Evolutionary conservation across 2,113 vertebrate species (phyloP).

Genomic region (Phycodurus eques): DNA sequence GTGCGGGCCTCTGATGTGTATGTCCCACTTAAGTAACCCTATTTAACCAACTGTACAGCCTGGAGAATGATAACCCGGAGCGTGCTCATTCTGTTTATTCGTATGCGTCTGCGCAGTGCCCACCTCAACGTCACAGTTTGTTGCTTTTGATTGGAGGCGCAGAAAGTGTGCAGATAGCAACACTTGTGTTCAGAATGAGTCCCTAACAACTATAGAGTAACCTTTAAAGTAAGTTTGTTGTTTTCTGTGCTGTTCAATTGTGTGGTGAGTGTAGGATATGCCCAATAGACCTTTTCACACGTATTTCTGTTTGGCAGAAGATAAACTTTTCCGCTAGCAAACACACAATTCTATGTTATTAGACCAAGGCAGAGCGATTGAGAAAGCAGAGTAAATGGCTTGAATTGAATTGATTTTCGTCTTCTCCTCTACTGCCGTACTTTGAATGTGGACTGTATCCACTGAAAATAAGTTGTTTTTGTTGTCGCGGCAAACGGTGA

Average conservation of each 20-base stretch:
- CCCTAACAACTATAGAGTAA: not conserved
- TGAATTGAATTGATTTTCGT: too few relatives aligned
- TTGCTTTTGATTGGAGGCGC: not conserved
- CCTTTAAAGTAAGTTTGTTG: not conserved
- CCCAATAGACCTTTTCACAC: not conserved
- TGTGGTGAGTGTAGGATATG: not conserved
- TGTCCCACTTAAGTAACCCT: constrained; percentile 5
- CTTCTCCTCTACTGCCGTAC: too few relatives aligned
- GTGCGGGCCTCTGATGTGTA: constrained; percentile 3
- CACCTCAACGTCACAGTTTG: not conserved
- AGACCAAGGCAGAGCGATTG: not conserved
- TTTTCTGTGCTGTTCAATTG: not conserved
- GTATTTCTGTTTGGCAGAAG: not conserved
- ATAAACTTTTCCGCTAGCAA: not conserved
- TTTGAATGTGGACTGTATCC: too few relatives aligned
- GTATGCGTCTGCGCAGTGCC: not conserved
- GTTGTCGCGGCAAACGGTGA: too few relatives aligned
- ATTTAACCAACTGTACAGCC: not conserved
- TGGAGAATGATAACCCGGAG: not conserved
- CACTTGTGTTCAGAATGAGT: not conserved
- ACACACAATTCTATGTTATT: not conserved
- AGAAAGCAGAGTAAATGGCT: too few relatives aligned
- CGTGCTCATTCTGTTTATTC: not conserved
- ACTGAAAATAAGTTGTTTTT: too few relatives aligned
- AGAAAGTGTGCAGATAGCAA: not conserved